Evolutionary conservation across 2,888 invertebrate species (phyloP), one percentile per base, ranked within the genome.

Genomic region (Netelia melanura): DNA sequence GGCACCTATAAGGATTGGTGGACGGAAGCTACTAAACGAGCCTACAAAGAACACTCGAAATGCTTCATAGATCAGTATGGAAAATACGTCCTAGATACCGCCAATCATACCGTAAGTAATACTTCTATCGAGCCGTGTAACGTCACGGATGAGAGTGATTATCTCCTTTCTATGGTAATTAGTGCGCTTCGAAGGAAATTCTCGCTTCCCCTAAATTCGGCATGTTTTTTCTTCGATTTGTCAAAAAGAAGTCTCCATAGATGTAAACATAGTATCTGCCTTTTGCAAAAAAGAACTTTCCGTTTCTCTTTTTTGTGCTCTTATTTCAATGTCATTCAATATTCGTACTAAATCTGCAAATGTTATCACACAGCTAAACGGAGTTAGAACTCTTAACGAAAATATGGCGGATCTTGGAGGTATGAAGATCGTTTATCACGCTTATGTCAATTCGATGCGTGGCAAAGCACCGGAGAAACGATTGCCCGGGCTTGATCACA

Each of bases 1-100:
- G 99, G 99, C 14, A 98, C 98, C 94, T 94, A 98, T 86, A 96
- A 97, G 0, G 98, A 98, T 91, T 99, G 99, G 99, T 99, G 98
- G 98, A 96, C 97, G 87, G 95, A 96, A 71, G 95, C 95, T 86
- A 98, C 98, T 0, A 97, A 98, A 90, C 95, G 96, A 87, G 96
- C 96, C 23, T 99, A 98, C 93, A 94, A 98, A 76, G 95, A 97
- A 87, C 97, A 97, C 91, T 97, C 98, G 0, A 96, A 97, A 90
- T 99, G 99, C 92, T 98, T 99, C 90, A 98, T 98, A 88, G 96
- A 98, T 87, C 99, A 99, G 93, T 99, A 99, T 92, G 97, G 97
- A 81, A 98, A 98, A 94, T 99, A 97, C 93, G 97, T 97, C 0
- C 97, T 97, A 3, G 95, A 96, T 48, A 96, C 97, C 93, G 96